Evolutionary conservation across 1,140 invertebrate species (phyloP), one percentile per base, ranked within the genome.

Genomic region (Ostrea denselamellosa): DNA sequence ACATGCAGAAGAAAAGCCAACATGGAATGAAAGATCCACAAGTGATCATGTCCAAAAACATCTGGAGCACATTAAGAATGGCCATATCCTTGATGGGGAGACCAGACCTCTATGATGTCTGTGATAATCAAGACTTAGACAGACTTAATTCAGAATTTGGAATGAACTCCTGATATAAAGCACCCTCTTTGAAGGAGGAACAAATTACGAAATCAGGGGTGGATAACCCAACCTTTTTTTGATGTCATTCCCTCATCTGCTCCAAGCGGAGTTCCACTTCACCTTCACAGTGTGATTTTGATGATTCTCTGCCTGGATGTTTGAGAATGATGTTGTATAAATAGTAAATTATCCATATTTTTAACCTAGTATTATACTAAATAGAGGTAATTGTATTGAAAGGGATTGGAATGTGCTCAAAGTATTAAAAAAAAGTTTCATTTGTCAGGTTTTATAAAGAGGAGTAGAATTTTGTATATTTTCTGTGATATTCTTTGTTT

Each of bases 1-100:
- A 98, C 95, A 97, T 98, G 94, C 98, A 99, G 95, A 96, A 97
- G 22, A 96, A 97, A 92, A 97, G 97, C 53, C 68, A 77, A 77
- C 96, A 95, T 94, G 97, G 95, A 86, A 94, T 92, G 87, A 95
- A 92, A 71, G 94, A 93, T 53, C 95, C 93, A 86, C 90, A 92
- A 92, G 92, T 89, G 85, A 90, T 91, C 90, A 98, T 98, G 97
- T 99, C 98, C 0, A 97, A 98, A 89, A 97, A 97, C 52, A 99
- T 99, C 95, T 99, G 99, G 98, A 97, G 97, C 44, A 99, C 98
- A 0, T 95, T 99, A 54, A 96, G 98, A 93, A 97, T 99, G 96
- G 97, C 98, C 68, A 95, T 99, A 53, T 97, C 97, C 19, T 95
- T 99, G 62, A 97, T 99, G 96, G 97, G 98, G 89, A 96, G 97